A percentile compares a stretch with the other conserved stretches of the same genome.
Evolutionary conservation across 2,888 invertebrate species (phyloP).

Genomic region (Omphaloscelis lunosa): DNA sequence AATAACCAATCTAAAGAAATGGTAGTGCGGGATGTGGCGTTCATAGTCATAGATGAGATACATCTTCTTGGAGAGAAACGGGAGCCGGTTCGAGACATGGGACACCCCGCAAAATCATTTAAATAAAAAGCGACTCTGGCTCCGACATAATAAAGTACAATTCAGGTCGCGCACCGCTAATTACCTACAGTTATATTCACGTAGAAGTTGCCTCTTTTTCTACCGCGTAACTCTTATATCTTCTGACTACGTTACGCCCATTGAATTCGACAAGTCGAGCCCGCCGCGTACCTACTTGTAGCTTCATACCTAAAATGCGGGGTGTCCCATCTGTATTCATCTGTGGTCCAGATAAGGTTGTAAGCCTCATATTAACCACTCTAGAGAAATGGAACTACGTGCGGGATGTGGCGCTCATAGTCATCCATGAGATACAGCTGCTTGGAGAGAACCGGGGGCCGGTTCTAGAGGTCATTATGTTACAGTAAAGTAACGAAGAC

Average conservation of each 20-base stretch:
- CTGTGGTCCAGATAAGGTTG: constrained; percentile 92
- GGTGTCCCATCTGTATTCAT: no score
- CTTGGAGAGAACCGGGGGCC: constrained; percentile 97
- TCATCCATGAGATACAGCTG: constrained; percentile 99
- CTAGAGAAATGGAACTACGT: constrained; percentile 94
- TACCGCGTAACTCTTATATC: no score
- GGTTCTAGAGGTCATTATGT: constrained; percentile 99
- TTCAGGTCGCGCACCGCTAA: no score
- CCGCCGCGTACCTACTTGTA: no score
- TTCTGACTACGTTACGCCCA: no score
- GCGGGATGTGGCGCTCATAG: constrained; percentile 96
- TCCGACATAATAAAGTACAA: no score
- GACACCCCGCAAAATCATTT: no score
- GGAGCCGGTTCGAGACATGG: constrained; percentile 98
- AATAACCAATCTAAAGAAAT: constrained; percentile 89
- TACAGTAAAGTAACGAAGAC: constrained; percentile 88
- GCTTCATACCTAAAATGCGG: no score
- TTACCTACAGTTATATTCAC: no score
- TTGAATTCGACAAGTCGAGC: no score
- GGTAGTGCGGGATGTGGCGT: constrained; percentile 97
- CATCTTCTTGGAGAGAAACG: constrained; percentile 98
- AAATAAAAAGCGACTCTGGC: no score
- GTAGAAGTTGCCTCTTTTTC: no score
- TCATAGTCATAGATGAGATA: constrained; percentile 99
- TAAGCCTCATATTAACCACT: constrained; percentile 89